These are phyloP conservation scores for Drosophila vallismaia DNA, from an alignment of 2,888 invertebrate species.

Conservation along the genomic window DNA sequence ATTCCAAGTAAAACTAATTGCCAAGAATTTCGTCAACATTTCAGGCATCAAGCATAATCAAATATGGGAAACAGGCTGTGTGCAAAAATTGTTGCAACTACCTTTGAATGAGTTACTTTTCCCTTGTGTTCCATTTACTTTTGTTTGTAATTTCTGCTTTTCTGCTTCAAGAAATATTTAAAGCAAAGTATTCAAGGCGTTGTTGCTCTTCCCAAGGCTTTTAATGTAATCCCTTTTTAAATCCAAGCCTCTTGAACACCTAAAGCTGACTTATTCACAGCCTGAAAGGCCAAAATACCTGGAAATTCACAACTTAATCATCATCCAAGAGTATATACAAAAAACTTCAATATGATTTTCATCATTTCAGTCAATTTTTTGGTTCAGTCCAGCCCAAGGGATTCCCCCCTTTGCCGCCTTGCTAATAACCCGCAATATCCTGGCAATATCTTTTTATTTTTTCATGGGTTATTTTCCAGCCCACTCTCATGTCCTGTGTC, in stretches of 20 bases:
- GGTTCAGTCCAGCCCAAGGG: conserved; percentile 1
- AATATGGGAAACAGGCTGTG: conserved; percentile 11
- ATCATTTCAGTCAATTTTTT: conserved; percentile 25
- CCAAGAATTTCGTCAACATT: conserved; percentile 8
- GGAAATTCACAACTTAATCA: background rate
- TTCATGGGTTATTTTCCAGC: conserved; percentile 17
- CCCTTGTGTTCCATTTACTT: background rate
- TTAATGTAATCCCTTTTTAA: background rate
- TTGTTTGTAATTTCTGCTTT: background rate
- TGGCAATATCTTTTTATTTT: conserved; percentile 24
- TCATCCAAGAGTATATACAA: conserved; percentile 1
- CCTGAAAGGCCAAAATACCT: conserved; percentile 1
- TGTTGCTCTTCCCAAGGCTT: background rate
- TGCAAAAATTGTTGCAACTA: conserved; percentile 1
- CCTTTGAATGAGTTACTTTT: background rate
- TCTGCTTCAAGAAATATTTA: background rate
- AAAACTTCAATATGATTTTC: conserved; percentile 7
- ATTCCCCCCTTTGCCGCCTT: background rate
- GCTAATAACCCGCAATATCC: conserved; percentile 32
- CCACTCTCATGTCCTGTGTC: conserved; percentile 18
- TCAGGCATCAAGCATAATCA: conserved; percentile 17
- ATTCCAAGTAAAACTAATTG: conserved; percentile 17
- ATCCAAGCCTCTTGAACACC: background rate
- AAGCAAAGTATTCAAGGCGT: background rate
- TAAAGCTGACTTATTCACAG: background rate